These are phyloP conservation scores for Paradoxurus hermaphroditus DNA, from an alignment of 2,113 vertebrate species.

Conservation along the genomic window DNA sequence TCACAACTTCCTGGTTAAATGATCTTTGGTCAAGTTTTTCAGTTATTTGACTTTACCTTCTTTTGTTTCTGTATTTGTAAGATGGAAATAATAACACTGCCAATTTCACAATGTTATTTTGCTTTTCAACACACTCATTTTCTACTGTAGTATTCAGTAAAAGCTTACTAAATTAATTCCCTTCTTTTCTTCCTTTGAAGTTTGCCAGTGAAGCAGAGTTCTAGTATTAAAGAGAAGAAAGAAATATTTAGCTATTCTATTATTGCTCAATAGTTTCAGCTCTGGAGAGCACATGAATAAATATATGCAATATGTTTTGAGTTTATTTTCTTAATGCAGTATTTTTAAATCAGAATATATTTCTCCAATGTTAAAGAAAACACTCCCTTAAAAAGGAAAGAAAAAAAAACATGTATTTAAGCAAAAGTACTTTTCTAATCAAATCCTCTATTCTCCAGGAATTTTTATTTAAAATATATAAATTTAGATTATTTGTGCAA, in stretches of 20 bases:
- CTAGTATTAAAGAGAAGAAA: not conserved
- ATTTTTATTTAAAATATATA: not conserved
- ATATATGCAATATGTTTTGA: not conserved
- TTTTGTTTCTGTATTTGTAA: not conserved
- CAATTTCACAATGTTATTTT: not conserved
- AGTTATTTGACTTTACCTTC: not conserved
- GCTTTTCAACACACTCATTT: not conserved
- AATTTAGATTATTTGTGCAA: conserved; percentile 11
- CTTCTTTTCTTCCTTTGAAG: not conserved
- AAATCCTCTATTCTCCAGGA: not conserved
- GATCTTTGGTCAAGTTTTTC: not conserved
- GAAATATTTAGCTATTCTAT: not conserved
- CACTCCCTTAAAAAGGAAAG: not conserved
- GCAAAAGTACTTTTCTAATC: not conserved
- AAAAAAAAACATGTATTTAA: not conserved
- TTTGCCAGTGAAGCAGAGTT: too few relatives aligned
- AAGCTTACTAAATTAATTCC: not conserved
- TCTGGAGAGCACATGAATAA: not conserved
- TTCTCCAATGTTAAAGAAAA: not conserved
- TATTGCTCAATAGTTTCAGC: not conserved
- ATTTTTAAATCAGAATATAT: conserved; percentile 26
- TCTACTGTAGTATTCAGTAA: not conserved
- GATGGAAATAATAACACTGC: not conserved
- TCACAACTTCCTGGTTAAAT: not conserved
- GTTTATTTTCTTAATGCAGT: not conserved